phyloP scores from a whole-genome alignment of 2,797 vertebrate species.

The Columba guinea region DNA sequence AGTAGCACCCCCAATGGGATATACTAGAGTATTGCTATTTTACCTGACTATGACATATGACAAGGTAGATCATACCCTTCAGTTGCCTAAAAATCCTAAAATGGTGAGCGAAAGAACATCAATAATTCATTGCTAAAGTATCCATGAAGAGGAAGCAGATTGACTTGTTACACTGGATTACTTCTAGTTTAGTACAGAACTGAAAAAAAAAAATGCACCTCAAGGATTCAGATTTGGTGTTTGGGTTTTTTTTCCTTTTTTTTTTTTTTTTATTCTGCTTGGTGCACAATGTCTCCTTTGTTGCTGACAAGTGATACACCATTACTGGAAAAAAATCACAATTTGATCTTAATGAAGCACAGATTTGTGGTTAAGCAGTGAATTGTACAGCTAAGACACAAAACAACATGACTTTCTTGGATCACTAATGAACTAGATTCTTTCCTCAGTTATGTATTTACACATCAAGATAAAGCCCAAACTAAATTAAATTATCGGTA shows the following conservation, averaged over 20 bases:
- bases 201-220: background rate
- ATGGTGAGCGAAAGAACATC: constrained; percentile 19
- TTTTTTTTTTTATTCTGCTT: background rate
- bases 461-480: background rate
- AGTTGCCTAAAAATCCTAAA: constrained; percentile 41
- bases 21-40: constrained; percentile 44
- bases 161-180: constrained; percentile 52
- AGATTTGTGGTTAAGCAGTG: background rate
- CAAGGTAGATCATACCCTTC: constrained; percentile 32
- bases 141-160: constrained; percentile 35
- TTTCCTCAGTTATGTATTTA: constrained; percentile 15
- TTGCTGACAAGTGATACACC: background rate
- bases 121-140: constrained; percentile 55
- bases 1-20: background rate
- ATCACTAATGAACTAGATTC: background rate
- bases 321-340: constrained; percentile 6
- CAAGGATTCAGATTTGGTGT: background rate
- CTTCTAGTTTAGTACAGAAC: constrained; percentile 10
- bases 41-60: constrained; percentile 32
- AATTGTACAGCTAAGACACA: constrained; percentile 1
- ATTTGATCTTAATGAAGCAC: constrained; percentile 30
- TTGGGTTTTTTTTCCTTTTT: no score
- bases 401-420: background rate
- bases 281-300: background rate
- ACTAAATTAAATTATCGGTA: background rate